These are phyloP conservation scores for Melanotaenia boesemani DNA, from an alignment of 2,797 vertebrate species.

Conservation along the genomic window DNA sequence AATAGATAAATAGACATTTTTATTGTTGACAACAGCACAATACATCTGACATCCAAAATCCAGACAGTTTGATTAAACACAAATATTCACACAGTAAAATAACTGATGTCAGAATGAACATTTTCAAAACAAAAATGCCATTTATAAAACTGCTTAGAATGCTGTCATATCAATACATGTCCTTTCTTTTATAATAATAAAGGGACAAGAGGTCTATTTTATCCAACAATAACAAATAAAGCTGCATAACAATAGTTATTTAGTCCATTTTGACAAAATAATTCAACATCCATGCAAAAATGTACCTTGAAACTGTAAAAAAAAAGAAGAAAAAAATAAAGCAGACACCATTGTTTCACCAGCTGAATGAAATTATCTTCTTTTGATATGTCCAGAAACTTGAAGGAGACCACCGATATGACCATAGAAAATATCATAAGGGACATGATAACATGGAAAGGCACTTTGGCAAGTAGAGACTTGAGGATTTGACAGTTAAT, in stretches of 20 bases:
- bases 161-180: conserved; percentile 31
- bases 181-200: conserved; percentile 9
- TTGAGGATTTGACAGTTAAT: conserved; percentile 40
- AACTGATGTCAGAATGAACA: conserved; percentile 21
- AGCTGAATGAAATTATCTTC: conserved; percentile 26
- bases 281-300: conserved; percentile 45
- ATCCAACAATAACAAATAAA: conserved; percentile 38
- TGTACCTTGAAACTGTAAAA: conserved; percentile 59
- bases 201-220: conserved; percentile 13
- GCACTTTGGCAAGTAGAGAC: conserved; percentile 53
- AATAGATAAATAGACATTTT: conserved; percentile 38
- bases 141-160: conserved; percentile 17
- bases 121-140: conserved; percentile 24
- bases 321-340: conserved; percentile 5
- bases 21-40: conserved; percentile 66
- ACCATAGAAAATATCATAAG: conserved; percentile 24
- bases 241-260: conserved; percentile 43
- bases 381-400: conserved; percentile 26
- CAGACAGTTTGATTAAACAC: conserved; percentile 17
- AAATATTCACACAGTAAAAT: conserved; percentile 15
- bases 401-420: conserved; percentile 21
- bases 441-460: conserved; percentile 26
- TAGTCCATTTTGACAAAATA: conserved; percentile 48
- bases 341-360: conserved; percentile 16
- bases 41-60: conserved; percentile 42